Conservation (phyloP, 2,888 invertebrate species). For the Drosophila anceps region DNA sequence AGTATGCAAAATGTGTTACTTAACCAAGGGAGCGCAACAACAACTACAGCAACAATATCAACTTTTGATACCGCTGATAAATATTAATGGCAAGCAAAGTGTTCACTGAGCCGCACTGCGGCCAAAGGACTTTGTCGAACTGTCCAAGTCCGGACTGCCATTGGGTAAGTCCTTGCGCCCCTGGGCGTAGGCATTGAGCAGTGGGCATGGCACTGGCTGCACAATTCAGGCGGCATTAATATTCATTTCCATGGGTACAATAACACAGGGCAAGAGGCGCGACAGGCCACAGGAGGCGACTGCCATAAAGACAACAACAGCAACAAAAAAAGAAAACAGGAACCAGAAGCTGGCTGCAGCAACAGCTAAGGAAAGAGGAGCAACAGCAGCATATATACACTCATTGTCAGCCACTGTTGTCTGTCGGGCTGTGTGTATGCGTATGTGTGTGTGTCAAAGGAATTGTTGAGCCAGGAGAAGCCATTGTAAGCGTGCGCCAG, state of each 20-base stretch:
- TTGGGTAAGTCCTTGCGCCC: background rate
- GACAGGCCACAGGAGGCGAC: constrained; percentile 65
- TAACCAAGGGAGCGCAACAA: constrained; percentile 39
- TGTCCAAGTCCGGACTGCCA: constrained; percentile 29
- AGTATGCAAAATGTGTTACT: constrained; percentile 72
- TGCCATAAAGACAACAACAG: constrained; percentile 62
- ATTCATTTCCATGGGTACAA: constrained; percentile 81
- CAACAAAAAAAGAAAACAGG: background rate
- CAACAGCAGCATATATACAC: constrained; percentile 17
- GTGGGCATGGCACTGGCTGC: constrained; percentile 23
- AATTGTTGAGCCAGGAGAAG: constrained; percentile 67
- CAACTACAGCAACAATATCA: constrained; percentile 22
- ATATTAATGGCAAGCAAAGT: constrained; percentile 80
- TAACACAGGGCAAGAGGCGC: constrained; percentile 49
- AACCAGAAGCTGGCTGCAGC: constrained; percentile 5
- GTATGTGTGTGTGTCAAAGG: constrained; percentile 66
- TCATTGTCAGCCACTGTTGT: constrained; percentile 42
- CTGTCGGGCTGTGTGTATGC: background rate
- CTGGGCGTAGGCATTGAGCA: background rate
- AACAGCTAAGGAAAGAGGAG: constrained; percentile 5
- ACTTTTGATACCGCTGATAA: constrained; percentile 77
- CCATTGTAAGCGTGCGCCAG: constrained; percentile 41
- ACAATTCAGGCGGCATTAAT: constrained; percentile 73
- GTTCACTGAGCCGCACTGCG: constrained; percentile 79
- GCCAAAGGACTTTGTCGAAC: constrained; percentile 73